Evolutionary conservation across 2,113 vertebrate species (phyloP).

Genomic region (Isichthys henryi): DNA sequence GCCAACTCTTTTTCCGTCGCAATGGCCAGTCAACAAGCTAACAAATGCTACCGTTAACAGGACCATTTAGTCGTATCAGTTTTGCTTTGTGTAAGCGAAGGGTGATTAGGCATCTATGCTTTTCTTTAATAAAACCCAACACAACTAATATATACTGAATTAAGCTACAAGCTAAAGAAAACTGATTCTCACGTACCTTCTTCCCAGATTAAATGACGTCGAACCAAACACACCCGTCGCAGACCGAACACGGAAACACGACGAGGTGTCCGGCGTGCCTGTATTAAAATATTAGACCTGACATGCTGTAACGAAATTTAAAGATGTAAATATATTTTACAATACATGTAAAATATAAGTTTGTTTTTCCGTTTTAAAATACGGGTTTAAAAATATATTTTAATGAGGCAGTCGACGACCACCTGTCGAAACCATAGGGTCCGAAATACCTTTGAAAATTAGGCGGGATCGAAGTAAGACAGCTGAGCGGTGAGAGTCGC

Average conservation of each 20-base stretch:
- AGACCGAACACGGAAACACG: neutral
- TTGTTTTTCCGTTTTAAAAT: neutral
- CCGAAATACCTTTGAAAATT: neutral
- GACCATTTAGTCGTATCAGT: neutral
- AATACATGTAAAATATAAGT: neutral
- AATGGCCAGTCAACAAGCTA: neutral
- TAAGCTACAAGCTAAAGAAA: neutral
- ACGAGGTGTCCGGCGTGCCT: neutral
- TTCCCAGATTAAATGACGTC: conserved; percentile 39
- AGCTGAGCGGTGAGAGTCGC: neutral
- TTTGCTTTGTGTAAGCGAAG: neutral
- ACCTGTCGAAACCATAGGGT: neutral
- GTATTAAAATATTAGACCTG: neutral
- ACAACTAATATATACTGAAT: neutral
- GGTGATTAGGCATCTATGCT: too few species aligned
- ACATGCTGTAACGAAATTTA: neutral
- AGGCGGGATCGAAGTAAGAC: neutral
- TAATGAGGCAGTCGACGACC: neutral
- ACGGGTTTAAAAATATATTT: neutral
- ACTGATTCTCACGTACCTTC: conserved; percentile 34
- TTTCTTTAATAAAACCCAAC: neutral
- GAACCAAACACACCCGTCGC: conserved; percentile 39
- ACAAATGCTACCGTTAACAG: neutral
- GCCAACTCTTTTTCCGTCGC: neutral
- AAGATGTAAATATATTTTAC: neutral